Base-by-base conservation (phyloP, 2,113 vertebrate species). In the Takifugu bimaculatus region DNA sequence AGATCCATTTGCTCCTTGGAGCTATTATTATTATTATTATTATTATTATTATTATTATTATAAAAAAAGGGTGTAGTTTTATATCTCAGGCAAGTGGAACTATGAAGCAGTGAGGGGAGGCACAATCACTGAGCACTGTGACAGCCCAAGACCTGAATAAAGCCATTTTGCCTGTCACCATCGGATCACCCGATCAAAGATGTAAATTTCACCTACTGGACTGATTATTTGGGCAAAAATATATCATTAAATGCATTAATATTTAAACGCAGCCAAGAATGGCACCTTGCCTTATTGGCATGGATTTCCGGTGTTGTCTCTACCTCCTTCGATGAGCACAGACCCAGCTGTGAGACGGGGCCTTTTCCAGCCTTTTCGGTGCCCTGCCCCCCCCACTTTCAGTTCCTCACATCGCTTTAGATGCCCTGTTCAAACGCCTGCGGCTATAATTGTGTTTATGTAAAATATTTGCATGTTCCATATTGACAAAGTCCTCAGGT, bases 361-460 rank as follows among this genome's bases (percentile, higher is more conserved):
- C 29, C 62, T 64, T 74, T 61, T 72, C 54, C 57, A 63, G 52
- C 32, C 56, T 32, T 27, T 66, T 54, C 42, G 3, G 42, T 32
- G 52, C 28, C 26, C 47, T 10, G 35, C 60, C 66, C 20, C 63
- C 58, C 65, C 43, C 26, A 48, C 45, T 13, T 28, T 72, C 53
- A 63, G 65, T 66, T 45, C 67, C 13, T 56, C 54, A 35, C 71
- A n/a, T 56, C 74, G 50, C 76, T 72, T 59, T 77, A 79, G 57
- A 82, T 83, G 56, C 76, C 77, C 43, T 51, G 29, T 62, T 63
- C 60, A 72, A 78, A 64, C 77, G 75, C 75, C 68, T 65, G 4
- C 51, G 62, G 68, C 73, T 66, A 50, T 53, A 27, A 25, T 62
- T 55, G 60, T 67, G 64, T 69, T 57, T 67, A 14, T 39, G 55